Base-by-base conservation (phyloP, 2,797 vertebrate species). In the Toxotes lorentzi region DNA sequence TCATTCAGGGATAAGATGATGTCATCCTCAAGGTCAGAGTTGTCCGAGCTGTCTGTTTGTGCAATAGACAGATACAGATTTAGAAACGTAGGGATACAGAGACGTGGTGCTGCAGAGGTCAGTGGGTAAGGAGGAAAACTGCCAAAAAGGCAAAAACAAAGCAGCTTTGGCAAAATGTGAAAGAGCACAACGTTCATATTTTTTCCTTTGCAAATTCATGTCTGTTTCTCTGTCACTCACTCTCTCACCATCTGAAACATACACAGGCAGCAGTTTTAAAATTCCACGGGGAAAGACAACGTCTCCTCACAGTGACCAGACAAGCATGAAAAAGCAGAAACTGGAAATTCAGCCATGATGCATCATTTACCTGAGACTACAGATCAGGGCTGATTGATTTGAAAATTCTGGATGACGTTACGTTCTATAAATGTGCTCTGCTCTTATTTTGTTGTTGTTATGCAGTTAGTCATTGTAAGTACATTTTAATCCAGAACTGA, bases 1-100 rank as follows among this genome's bases (percentile, higher is more conserved):
- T 95, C 93, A 23, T 95, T 96, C 92, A 99, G 94, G 88, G 98
- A 96, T 73, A 99, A 94, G 91, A 99, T 98, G 92, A 99, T 99
- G 95, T 99, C 98, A 70, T 99, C 98, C 93, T 99, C 98, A 90
- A 99, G 93, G 94, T 99, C 98, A 0, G 98, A 99, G 95, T 62
- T 98, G 93, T 99, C 98, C 0, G 97, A 98, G 94, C 97, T 98
- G 95, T 99, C 98, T 27, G 97, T 96, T 97, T 91, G 70, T 91
- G 88, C 57, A 70, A 91, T 2, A 81, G 75, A 79, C 66, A 94
- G 11, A 24, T 0, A 41, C 32, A 76, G 61, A 78, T 82, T 76
- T 67, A 82, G 76, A 84, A 82, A 81, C 58, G 40, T 38, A 61
- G 60, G 61, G 41, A 63, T 32, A 74, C 63, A 74, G 17, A 65